A percentile compares a stretch with the other conserved stretches of the same genome.
Evolutionary conservation across 2,797 vertebrate species (phyloP).

Genomic region (Diceros bicornis): DNA sequence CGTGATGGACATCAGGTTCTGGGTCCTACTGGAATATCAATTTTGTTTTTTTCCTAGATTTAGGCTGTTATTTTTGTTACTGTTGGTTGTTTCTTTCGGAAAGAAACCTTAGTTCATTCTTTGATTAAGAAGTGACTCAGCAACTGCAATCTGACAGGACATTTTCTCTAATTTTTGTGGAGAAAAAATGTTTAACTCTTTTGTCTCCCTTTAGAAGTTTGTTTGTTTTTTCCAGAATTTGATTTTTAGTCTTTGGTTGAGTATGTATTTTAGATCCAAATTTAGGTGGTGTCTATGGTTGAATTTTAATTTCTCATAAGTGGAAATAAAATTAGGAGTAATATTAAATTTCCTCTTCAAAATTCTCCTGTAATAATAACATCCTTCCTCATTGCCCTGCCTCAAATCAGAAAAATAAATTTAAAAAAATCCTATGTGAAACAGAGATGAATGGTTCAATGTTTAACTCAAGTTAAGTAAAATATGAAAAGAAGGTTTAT

Average conservation of each 20-base stretch:
- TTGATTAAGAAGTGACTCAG: constrained; percentile 74
- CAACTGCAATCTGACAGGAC: not conserved
- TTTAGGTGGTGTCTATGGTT: not conserved
- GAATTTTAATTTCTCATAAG: constrained; percentile 5
- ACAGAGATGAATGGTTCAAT: not conserved
- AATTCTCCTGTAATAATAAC: not conserved
- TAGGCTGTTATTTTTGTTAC: constrained; percentile 61
- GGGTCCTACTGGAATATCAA: not conserved
- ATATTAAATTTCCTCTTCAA: not conserved
- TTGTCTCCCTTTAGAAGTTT: constrained; percentile 19
- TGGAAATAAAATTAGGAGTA: not conserved
- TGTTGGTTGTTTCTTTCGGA: constrained; percentile 21
- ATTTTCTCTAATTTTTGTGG: constrained; percentile 61
- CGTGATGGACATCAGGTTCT: not conserved
- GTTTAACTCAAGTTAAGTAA: not conserved
- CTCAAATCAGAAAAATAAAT: not conserved
- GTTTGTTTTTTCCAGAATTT: not conserved
- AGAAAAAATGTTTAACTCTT: constrained; percentile 44
- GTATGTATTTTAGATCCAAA: constrained; percentile 25
- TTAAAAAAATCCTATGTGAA: not conserved
- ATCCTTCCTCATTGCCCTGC: not conserved
- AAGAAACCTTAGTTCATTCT: constrained; percentile 48
- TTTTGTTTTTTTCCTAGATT: constrained; percentile 69
- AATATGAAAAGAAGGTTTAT: not conserved
- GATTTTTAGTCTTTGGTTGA: not conserved